Percentiles rank a stretch among this genome's conserved stretches.
Evolutionary conservation across 2,797 vertebrate genomes (phyloP).

Genomic region (Numenius phaeopus): DNA sequence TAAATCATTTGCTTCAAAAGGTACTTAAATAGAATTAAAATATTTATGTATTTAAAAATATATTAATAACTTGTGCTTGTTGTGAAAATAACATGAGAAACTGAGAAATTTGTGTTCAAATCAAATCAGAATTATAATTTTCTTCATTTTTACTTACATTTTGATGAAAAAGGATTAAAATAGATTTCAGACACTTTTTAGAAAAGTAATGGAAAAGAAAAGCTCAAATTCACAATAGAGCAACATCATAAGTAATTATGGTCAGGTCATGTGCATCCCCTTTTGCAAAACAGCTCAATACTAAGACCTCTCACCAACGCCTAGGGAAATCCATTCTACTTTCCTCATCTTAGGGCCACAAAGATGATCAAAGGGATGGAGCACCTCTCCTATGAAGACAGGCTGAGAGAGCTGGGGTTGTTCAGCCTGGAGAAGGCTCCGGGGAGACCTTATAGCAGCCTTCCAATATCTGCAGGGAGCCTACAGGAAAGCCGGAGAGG

Average conservation of each 20-base stretch:
- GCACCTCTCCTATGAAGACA: too few species aligned
- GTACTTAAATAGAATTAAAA: background rate
- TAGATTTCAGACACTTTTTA: background rate
- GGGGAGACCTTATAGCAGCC: too few species aligned
- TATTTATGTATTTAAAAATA: background rate
- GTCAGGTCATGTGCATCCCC: rapidly evolving
- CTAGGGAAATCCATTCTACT: background rate
- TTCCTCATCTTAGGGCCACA: background rate
- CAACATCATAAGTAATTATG: background rate
- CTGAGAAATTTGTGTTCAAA: background rate
- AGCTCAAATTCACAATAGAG: background rate
- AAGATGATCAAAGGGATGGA: too few species aligned
- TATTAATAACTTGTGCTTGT: background rate
- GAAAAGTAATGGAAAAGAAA: background rate
- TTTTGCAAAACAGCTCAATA: background rate
- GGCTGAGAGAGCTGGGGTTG: too few species aligned
- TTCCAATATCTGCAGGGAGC: too few species aligned
- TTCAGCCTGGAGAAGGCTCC: too few species aligned
- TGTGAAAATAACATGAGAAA: background rate
- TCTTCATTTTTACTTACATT: background rate
- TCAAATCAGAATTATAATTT: background rate
- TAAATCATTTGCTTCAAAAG: background rate
- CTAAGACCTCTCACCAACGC: background rate
- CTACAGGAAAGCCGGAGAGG: too few species aligned
- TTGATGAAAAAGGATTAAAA: background rate